A percentile compares a stretch with the other conserved stretches of the same genome.
Conservation (phyloP, 2,113 vertebrate species). For the Geococcyx californianus region DNA sequence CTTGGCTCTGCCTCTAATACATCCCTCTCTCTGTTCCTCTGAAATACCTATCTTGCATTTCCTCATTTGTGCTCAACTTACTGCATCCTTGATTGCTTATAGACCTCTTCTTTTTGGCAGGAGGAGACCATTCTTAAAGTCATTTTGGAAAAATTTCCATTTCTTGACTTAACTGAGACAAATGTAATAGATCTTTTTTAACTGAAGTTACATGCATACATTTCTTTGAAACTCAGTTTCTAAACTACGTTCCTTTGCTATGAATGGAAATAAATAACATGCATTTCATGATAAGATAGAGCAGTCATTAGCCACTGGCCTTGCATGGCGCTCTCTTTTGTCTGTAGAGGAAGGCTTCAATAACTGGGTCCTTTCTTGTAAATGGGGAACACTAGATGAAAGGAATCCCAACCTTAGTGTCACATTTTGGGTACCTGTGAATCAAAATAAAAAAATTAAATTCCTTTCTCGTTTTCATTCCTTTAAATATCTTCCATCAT, state of each 20-base stretch:
- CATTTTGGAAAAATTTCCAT: background rate
- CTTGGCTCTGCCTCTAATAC: background rate
- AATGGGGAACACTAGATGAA: background rate
- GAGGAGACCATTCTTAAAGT: background rate
- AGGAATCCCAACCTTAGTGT: background rate
- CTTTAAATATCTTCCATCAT: background rate
- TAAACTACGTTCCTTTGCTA: background rate
- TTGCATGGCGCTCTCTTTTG: background rate
- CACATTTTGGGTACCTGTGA: background rate
- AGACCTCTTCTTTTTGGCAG: background rate
- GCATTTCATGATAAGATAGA: background rate
- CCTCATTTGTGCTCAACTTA: background rate
- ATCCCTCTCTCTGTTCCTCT: background rate
- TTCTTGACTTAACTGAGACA: background rate
- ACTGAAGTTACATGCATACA: background rate
- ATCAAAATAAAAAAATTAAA: conserved; percentile 10
- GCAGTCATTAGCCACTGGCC: background rate
- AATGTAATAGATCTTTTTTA: background rate
- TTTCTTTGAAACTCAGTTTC: background rate
- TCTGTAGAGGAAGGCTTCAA: background rate
- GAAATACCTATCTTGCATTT: background rate
- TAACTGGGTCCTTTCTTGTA: background rate
- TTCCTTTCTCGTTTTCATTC: background rate
- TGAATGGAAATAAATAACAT: background rate
- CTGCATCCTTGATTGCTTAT: background rate